Percentiles rank a stretch among this genome's conserved stretches.
Evolutionary conservation across 2,113 vertebrate genomes (phyloP).

Genomic region (Chitala chitala): DNA sequence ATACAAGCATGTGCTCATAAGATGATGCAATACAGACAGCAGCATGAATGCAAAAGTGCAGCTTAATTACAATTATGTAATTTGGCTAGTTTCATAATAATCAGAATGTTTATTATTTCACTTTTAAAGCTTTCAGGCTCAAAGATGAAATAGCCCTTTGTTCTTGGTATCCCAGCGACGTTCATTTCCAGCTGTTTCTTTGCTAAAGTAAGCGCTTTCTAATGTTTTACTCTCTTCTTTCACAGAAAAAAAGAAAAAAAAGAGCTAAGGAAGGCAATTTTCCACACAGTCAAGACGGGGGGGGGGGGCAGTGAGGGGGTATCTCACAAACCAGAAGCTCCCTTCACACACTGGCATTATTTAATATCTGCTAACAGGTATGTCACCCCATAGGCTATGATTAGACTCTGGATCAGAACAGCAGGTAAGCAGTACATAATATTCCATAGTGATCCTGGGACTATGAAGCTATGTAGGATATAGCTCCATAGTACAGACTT

Average conservation of each 20-base stretch:
- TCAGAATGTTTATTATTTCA: background rate
- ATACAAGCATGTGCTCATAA: background rate
- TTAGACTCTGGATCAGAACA: background rate
- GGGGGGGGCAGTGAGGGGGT: no score
- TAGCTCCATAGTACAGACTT: background rate
- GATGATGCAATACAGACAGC: no score
- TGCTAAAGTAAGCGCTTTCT: slow-evolving; percentile 21
- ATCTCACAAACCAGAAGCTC: background rate
- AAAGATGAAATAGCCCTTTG: background rate
- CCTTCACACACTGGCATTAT: background rate
- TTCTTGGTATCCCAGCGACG: background rate
- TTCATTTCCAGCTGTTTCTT: slow-evolving; percentile 17
- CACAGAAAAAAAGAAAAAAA: no score
- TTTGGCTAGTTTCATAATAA: background rate
- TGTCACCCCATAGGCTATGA: background rate
- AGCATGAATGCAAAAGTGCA: background rate
- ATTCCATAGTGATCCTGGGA: background rate
- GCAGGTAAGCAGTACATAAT: background rate
- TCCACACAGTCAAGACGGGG: background rate
- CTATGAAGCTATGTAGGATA: background rate
- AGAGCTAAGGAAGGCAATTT: slow-evolving; percentile 16
- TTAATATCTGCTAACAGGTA: background rate
- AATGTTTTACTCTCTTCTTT: background rate
- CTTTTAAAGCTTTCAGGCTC: background rate
- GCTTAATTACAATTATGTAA: background rate